These are phyloP conservation scores for Cirrhinus mrigala DNA, from an alignment of 2,797 vertebrate species.

Conservation along the genomic window DNA sequence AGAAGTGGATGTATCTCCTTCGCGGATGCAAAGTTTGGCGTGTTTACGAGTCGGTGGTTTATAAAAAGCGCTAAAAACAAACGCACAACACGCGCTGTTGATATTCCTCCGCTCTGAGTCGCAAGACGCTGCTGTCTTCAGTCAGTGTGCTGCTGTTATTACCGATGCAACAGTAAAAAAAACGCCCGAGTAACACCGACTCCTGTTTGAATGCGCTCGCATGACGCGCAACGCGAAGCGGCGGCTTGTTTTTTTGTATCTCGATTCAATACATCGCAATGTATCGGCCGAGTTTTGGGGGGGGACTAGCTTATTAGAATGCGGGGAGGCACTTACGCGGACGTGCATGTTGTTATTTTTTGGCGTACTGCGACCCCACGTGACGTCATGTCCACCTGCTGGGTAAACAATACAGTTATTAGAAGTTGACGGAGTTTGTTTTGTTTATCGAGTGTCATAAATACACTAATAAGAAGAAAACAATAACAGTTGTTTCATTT, in stretches of 20 bases:
- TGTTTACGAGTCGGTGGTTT: slow-evolving; percentile 67
- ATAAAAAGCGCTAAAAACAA: slow-evolving; percentile 70
- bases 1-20: slow-evolving; percentile 65
- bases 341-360: slow-evolving; percentile 77
- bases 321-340: slow-evolving; percentile 76
- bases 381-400: slow-evolving; percentile 93
- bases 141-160: slow-evolving; percentile 82
- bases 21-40: slow-evolving; percentile 64
- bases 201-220: slow-evolving; percentile 79
- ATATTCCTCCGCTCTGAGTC: slow-evolving; percentile 83
- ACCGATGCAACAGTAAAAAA: slow-evolving; percentile 78
- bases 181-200: slow-evolving; percentile 74
- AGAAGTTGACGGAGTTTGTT: slow-evolving; percentile 69
- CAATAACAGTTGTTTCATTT: neutral
- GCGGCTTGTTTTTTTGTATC: slow-evolving; percentile 78
- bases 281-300: slow-evolving; percentile 78
- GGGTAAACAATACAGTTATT: slow-evolving; percentile 81
- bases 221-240: slow-evolving; percentile 79
- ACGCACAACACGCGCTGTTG: slow-evolving; percentile 75
- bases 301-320: slow-evolving; percentile 78
- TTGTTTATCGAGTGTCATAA: neutral
- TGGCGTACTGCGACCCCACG: slow-evolving; percentile 81
- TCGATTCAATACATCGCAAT: slow-evolving; percentile 82
- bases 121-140: slow-evolving; percentile 77
- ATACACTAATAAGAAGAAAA: neutral